Evolutionary conservation across 2,797 vertebrate species (phyloP).

Genomic region (Ibycter americanus): DNA sequence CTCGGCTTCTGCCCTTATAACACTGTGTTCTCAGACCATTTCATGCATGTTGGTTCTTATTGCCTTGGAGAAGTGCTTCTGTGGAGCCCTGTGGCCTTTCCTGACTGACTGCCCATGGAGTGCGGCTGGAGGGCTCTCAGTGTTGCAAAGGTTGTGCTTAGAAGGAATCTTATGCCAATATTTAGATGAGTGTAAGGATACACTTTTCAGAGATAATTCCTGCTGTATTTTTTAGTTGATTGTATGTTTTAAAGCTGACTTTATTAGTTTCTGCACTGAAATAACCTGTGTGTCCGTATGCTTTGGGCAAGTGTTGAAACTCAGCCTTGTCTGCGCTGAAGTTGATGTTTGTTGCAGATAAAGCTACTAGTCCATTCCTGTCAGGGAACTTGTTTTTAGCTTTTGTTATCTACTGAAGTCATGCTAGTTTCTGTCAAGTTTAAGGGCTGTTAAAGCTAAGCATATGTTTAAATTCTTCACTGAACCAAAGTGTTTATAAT

Average conservation of each 20-base stretch:
- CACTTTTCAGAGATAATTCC: accelerated
- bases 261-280: neutral
- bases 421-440: neutral
- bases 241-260: accelerated
- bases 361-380: accelerated
- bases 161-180: accelerated
- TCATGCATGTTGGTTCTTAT: accelerated
- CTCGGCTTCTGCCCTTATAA: accelerated
- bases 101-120: accelerated
- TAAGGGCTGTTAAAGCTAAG: neutral
- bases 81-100: accelerated
- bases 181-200: accelerated
- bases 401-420: neutral
- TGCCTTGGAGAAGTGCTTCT: accelerated
- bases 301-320: neutral
- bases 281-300: accelerated
- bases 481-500: neutral
- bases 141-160: too few species aligned
- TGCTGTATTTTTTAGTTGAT: accelerated
- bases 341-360: neutral
- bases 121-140: accelerated
- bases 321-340: neutral
- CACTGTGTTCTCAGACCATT: accelerated
- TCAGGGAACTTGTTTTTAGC: neutral
- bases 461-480: neutral